Conservation (phyloP, 1,140 invertebrate species). For the Diorhabda carinulata region DNA sequence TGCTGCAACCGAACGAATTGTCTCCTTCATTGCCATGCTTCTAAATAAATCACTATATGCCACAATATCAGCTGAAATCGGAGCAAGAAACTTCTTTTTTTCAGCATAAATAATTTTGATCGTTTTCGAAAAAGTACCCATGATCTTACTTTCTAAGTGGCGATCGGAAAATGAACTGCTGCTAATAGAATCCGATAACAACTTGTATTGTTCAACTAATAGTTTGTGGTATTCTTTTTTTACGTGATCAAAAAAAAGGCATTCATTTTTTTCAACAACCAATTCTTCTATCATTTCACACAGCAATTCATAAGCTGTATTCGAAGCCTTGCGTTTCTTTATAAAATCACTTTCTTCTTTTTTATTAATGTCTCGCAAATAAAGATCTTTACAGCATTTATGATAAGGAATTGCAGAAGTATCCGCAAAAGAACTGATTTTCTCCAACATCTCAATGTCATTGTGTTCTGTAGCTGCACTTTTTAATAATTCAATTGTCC, state of each 20-base stretch:
- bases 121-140: constrained; percentile 13
- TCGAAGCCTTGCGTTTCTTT: too few species aligned
- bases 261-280: constrained; percentile 20
- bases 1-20: constrained; percentile 16
- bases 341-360: too few species aligned
- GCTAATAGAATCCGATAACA: constrained; percentile 15
- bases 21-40: constrained; percentile 16
- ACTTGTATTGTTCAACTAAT: constrained; percentile 14
- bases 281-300: too few species aligned
- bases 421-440: too few species aligned
- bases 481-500: too few species aligned
- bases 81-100: constrained; percentile 16
- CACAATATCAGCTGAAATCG: constrained; percentile 5
- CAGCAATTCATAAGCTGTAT: too few species aligned
- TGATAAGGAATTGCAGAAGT: too few species aligned
- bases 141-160: constrained; percentile 13
- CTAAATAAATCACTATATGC: constrained; percentile 17
- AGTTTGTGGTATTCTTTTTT: constrained; percentile 20
- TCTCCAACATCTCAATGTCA: too few species aligned
- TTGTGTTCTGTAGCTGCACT: too few species aligned
- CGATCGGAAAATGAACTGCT: not conserved
- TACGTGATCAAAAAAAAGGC: constrained; percentile 21
- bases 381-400: too few species aligned
- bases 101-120: constrained; percentile 13
- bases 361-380: too few species aligned